Evolutionary conservation across 2,113 vertebrate species (phyloP).

Genomic region (Pangasianodon hypophthalmus): DNA sequence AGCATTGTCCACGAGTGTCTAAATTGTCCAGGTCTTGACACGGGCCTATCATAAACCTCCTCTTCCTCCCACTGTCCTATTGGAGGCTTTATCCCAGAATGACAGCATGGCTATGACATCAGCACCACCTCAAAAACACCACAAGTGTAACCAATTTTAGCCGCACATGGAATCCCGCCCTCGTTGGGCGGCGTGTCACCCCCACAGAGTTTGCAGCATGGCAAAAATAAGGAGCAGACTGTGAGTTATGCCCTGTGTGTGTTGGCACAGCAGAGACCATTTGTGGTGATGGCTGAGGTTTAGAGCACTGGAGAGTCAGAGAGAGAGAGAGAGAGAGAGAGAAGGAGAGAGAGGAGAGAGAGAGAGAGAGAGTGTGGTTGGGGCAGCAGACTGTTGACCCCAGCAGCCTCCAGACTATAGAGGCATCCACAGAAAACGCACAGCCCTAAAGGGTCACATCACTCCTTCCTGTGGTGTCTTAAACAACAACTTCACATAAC

Average conservation of each 20-base stretch:
- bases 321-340: conserved; percentile 28
- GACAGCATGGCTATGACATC: conserved; percentile 66
- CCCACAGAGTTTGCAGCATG: conserved; percentile 51
- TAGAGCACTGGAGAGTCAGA: conserved; percentile 55
- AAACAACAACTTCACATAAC: conserved; percentile 1
- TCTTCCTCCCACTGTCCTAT: conserved; percentile 53
- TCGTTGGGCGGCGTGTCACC: conserved; percentile 48
- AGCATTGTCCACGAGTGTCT: neutral
- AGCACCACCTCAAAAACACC: conserved; percentile 62
- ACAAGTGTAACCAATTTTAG: conserved; percentile 58
- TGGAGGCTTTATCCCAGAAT: conserved; percentile 46
- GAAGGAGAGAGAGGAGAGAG: conserved; percentile 15
- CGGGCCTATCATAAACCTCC: conserved; percentile 6
- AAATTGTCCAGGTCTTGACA: neutral
- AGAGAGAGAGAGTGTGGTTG: conserved; percentile 43
- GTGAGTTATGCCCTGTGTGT: conserved; percentile 66
- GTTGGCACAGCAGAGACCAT: conserved; percentile 65
- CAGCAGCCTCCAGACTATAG: conserved; percentile 30
- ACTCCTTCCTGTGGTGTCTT: conserved; percentile 20
- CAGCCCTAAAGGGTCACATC: conserved; percentile 22
- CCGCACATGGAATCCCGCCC: conserved; percentile 66
- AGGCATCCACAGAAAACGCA: conserved; percentile 21
- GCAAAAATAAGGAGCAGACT: conserved; percentile 61
- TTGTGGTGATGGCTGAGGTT: conserved; percentile 73
- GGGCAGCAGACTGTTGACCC: conserved; percentile 51